Evolutionary conservation across 2,888 invertebrate genomes (phyloP).

Genomic region (Tetropium fuscum): DNA sequence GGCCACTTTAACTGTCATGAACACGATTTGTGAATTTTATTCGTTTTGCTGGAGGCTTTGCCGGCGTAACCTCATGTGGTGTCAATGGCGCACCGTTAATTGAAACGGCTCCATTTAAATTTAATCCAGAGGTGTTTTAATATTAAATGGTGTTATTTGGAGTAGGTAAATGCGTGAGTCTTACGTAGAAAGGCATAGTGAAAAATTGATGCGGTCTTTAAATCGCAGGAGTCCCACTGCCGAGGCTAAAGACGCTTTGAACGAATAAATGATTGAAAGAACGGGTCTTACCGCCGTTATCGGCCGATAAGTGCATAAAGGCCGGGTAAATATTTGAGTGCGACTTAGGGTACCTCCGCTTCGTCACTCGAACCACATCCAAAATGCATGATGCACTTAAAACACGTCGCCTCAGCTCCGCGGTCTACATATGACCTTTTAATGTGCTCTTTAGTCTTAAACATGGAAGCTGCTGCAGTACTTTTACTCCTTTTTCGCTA

Average conservation of each 20-base stretch:
- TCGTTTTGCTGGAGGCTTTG: no score
- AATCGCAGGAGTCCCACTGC: conserved; percentile 4
- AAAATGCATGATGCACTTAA: conserved; percentile 56
- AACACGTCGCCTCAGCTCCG: conserved; percentile 27
- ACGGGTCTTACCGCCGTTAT: conserved; percentile 26
- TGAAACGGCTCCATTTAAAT: no score
- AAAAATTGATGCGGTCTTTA: conserved; percentile 18
- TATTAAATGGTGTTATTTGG: background rate
- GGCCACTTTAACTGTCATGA: no score
- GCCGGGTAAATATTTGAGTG: conserved; percentile 54
- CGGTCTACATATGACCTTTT: conserved; percentile 39
- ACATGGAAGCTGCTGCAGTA: conserved; percentile 14
- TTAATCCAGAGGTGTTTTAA: conserved; percentile 4
- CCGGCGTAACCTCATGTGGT: no score
- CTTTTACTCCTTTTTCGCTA: background rate
- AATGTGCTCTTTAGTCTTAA: conserved; percentile 27
- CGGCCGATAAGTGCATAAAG: conserved; percentile 47
- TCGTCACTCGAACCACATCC: conserved; percentile 48
- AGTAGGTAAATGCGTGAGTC: background rate
- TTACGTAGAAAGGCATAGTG: background rate
- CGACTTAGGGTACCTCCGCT: conserved; percentile 50
- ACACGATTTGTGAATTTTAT: no score
- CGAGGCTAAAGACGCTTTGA: conserved; percentile 15
- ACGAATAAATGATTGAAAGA: conserved; percentile 29
- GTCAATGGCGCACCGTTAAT: no score